phyloP scores from a whole-genome alignment of 2,888 invertebrate species.

The Acanthosepion lycidas region DNA sequence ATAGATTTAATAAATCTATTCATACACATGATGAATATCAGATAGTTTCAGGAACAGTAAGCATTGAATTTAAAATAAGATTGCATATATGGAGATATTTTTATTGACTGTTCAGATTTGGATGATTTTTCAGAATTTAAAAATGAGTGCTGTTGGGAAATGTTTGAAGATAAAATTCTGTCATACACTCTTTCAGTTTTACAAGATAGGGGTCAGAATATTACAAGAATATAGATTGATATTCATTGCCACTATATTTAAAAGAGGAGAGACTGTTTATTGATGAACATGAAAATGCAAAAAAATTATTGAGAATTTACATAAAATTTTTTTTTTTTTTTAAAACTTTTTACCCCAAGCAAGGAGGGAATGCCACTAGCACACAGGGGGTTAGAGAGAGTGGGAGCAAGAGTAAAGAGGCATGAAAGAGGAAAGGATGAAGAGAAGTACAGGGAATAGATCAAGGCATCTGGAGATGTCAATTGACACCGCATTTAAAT shows the following conservation, averaged over 20 bases:
- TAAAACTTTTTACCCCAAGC: too few species aligned
- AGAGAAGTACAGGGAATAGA: too few species aligned
- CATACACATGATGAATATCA: not conserved
- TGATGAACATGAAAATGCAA: not conserved
- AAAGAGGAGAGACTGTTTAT: not conserved
- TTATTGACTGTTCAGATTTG: not conserved
- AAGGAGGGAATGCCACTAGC: too few species aligned
- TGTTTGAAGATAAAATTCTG: not conserved
- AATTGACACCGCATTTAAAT: too few species aligned
- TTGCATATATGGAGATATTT: not conserved
- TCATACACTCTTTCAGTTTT: not conserved
- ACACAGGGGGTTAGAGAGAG: too few species aligned
- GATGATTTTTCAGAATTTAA: not conserved
- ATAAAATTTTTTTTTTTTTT: not conserved
- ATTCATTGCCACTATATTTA: not conserved
- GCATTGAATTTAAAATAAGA: not conserved
- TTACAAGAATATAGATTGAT: not conserved
- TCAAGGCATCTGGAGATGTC: too few species aligned
- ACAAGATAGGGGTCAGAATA: not conserved
- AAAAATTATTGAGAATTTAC: not conserved
- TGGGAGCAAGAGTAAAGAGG: too few species aligned
- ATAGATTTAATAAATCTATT: not conserved
- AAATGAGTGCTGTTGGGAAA: not conserved
- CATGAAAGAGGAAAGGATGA: too few species aligned
- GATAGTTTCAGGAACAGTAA: not conserved